Percentiles rank a stretch among this genome's conserved stretches.
Conservation (phyloP, 2,888 invertebrate genomes). For the Gymnosoma rotundatum region DNA sequence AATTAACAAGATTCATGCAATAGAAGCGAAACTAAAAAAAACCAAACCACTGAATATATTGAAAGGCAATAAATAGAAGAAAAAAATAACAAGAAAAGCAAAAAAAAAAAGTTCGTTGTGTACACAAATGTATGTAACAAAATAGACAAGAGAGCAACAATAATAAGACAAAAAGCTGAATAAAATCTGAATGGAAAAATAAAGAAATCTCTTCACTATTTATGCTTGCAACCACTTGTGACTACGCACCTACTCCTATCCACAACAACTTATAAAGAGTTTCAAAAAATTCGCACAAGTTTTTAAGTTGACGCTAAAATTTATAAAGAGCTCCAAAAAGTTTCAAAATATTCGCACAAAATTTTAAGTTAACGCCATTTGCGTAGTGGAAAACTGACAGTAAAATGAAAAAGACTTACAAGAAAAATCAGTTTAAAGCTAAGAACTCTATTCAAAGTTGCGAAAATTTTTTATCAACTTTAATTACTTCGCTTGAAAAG, state of each 20-base stretch:
- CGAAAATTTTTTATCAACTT: too few relatives aligned
- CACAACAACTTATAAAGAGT: neutral
- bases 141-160: constrained; percentile 42
- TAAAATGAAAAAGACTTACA: too few relatives aligned
- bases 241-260: neutral
- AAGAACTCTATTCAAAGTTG: too few relatives aligned
- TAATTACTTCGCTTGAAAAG: too few relatives aligned
- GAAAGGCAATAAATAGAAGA: constrained; percentile 43
- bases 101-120: neutral
- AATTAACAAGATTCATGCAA: constrained; percentile 38
- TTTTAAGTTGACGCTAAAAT: too few relatives aligned
- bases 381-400: too few relatives aligned
- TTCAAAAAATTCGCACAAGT: too few relatives aligned
- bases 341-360: too few relatives aligned
- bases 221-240: neutral
- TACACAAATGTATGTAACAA: neutral
- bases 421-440: too few relatives aligned
- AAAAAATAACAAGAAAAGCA: neutral
- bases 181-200: constrained; percentile 16
- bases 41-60: constrained; percentile 63
- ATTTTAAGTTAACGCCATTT: too few relatives aligned
- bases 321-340: too few relatives aligned
- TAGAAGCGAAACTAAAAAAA: constrained; percentile 20
- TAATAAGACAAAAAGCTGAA: constrained; percentile 5
- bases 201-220: constrained; percentile 41